Percentiles rank a stretch among this genome's conserved stretches.
phyloP scores from a whole-genome alignment of 2,888 invertebrate genomes.

The Mesorhabditis sp. region DNA sequence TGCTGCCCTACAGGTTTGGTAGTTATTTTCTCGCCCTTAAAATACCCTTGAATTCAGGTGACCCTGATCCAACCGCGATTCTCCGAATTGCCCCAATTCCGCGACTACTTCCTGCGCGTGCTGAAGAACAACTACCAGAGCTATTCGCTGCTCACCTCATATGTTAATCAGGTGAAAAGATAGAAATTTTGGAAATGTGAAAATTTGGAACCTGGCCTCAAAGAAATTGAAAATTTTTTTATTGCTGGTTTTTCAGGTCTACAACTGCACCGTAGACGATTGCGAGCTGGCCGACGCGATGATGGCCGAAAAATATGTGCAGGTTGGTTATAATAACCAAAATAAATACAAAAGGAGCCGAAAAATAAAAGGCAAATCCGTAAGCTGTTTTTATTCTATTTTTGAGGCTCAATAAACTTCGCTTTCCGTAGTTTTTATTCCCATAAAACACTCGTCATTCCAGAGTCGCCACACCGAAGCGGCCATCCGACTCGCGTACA shows the following conservation, averaged over 20 bases:
- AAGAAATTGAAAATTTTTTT: too few species aligned
- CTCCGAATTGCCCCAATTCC: slow-evolving; percentile 46
- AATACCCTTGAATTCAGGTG: slow-evolving; percentile 13
- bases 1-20: slow-evolving; percentile 12
- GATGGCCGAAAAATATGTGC: slow-evolving; percentile 30
- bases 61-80: slow-evolving; percentile 32
- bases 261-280: slow-evolving; percentile 30
- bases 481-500: slow-evolving; percentile 50
- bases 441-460: background rate
- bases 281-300: slow-evolving; percentile 28
- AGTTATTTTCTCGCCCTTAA: too few species aligned
- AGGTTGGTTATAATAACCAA: too few species aligned
- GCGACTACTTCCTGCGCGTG: slow-evolving; percentile 53
- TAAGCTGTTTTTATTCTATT: too few species aligned
- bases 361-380: too few species aligned
- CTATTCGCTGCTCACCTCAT: slow-evolving; percentile 51
- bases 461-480: slow-evolving; percentile 42
- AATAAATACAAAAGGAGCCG: too few species aligned
- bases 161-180: slow-evolving; percentile 51
- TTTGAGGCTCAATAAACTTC: too few species aligned
- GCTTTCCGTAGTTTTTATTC: too few species aligned
- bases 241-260: slow-evolving; percentile 19
- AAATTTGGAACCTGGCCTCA: too few species aligned
- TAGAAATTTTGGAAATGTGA: background rate
- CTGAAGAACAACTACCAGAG: slow-evolving; percentile 53